These are phyloP conservation scores for Lerema accius DNA, from an alignment of 1,140 invertebrate genomes.

Conservation along the genomic window DNA sequence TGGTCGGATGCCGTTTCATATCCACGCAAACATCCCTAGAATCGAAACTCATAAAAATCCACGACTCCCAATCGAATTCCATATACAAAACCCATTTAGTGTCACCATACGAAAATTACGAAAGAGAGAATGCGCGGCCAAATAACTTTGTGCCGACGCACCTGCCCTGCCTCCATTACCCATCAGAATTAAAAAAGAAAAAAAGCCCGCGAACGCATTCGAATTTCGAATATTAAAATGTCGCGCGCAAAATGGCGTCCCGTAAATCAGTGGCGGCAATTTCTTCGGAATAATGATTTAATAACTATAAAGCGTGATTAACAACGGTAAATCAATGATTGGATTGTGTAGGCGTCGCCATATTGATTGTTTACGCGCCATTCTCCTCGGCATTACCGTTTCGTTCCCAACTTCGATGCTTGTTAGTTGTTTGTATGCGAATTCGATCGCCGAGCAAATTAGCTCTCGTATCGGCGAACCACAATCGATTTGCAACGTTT, in stretches of 20 bases:
- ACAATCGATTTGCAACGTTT: conserved; percentile 63
- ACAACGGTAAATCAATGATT: conserved; percentile 69
- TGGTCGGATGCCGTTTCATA: conserved; percentile 31
- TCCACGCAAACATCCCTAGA: conserved; percentile 33
- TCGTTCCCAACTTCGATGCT: conserved; percentile 40
- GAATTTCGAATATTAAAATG: conserved; percentile 70
- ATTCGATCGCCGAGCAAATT: conserved; percentile 46
- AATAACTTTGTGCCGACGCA: conserved; percentile 68
- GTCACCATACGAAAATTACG: conserved; percentile 60
- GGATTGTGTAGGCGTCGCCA: conserved; percentile 52
- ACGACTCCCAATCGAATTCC: conserved; percentile 53
- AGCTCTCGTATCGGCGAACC: conserved; percentile 48
- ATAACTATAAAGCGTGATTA: conserved; percentile 80
- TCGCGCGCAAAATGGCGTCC: conserved; percentile 69
- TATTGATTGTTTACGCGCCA: conserved; percentile 70
- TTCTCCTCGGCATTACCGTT: conserved; percentile 47
- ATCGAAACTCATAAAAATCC: conserved; percentile 49
- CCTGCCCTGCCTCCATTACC: conserved; percentile 71
- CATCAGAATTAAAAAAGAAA: conserved; percentile 65
- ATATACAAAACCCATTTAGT: conserved; percentile 61
- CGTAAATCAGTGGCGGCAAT: conserved; percentile 76
- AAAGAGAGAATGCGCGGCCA: conserved; percentile 55
- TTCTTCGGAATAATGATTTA: conserved; percentile 70
- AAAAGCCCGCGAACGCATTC: conserved; percentile 64
- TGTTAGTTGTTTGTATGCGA: conserved; percentile 39